Evolutionary conservation across 2,797 vertebrate genomes (phyloP).

Genomic region (Sorex maritimensis): DNA sequence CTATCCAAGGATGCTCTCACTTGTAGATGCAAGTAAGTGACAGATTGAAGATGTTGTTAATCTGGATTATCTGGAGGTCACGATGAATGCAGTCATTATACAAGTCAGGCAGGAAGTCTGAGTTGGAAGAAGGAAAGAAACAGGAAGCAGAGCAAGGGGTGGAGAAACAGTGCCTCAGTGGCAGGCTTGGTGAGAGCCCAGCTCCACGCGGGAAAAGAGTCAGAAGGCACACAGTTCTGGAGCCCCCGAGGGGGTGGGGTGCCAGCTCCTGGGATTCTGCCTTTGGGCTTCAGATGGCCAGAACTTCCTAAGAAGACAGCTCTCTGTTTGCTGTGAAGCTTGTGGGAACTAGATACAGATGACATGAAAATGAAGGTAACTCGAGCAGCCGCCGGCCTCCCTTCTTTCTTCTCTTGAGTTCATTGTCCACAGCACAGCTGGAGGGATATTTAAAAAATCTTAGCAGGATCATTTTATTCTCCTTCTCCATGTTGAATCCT

Average conservation of each 20-base stretch:
- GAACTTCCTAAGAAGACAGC: too few species aligned
- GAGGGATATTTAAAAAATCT: not conserved
- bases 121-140: not conserved
- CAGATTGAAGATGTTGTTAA: too few species aligned
- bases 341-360: fast-evolving
- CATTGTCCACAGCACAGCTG: not conserved
- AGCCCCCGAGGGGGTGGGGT: too few species aligned
- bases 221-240: too few species aligned
- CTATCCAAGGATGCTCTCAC: too few species aligned
- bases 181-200: too few species aligned
- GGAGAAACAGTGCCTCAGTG: not conserved
- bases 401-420: not conserved
- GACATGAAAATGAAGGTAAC: fast-evolving
- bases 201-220: too few species aligned
- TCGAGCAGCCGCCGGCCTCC: fast-evolving
- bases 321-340: too few species aligned
- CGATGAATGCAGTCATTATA: fast-evolving
- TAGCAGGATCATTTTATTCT: not conserved
- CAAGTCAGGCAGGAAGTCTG: fast-evolving
- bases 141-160: fast-evolving
- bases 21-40: not conserved
- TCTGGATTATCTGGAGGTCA: too few species aligned
- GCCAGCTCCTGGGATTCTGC: too few species aligned
- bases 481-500: not conserved
- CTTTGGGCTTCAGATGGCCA: too few species aligned